Conservation (phyloP, 2,797 vertebrate species). For the Avahi laniger region DNA sequence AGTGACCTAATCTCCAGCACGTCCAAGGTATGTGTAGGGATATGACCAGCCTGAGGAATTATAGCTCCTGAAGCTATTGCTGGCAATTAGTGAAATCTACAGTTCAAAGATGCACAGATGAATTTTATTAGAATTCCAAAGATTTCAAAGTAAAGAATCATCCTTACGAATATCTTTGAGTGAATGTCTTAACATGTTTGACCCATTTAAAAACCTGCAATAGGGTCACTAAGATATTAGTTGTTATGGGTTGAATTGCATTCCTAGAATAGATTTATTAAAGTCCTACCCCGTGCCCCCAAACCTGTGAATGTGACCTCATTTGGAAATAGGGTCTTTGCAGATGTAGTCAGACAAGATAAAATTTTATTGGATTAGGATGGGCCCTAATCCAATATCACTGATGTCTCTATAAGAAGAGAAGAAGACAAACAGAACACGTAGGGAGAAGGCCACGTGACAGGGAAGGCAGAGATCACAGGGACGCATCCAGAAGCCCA, state of each 20-base stretch:
- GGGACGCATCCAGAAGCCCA: background rate
- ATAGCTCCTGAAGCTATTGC: slow-evolving; percentile 63
- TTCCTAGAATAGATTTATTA: background rate
- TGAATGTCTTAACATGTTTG: slow-evolving; percentile 72
- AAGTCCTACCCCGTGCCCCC: background rate
- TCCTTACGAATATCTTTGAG: slow-evolving; percentile 64
- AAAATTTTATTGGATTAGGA: background rate
- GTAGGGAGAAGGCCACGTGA: background rate
- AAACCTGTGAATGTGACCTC: background rate
- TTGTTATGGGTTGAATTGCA: background rate
- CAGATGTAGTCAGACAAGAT: background rate
- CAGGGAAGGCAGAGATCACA: background rate
- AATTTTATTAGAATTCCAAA: slow-evolving; percentile 72
- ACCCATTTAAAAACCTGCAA: slow-evolving; percentile 62
- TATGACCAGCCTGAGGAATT: slow-evolving; percentile 69
- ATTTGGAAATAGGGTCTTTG: background rate
- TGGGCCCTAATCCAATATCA: no score
- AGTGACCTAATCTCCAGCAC: slow-evolving; percentile 27
- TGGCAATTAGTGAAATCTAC: slow-evolving; percentile 77
- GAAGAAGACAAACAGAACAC: background rate
- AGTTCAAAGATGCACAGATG: slow-evolving; percentile 60
- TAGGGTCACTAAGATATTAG: slow-evolving; percentile 60
- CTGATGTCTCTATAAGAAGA: background rate
- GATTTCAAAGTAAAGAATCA: slow-evolving; percentile 76
- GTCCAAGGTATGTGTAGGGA: slow-evolving; percentile 15